phyloP scores from a whole-genome alignment of 2,113 vertebrate genomes.

The Tenebrosternarchus preto region DNA sequence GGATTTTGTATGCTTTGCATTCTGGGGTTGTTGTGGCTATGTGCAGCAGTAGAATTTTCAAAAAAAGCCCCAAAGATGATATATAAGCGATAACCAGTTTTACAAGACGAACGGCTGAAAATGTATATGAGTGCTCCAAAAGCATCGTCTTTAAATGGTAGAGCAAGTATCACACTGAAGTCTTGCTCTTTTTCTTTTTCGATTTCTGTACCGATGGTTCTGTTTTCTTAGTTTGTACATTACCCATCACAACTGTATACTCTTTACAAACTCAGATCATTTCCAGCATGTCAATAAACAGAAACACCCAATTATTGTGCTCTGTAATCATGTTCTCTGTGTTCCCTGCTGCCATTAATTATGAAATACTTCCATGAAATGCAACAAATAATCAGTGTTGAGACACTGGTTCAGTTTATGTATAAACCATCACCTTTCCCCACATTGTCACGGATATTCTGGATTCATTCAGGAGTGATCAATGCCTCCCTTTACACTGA shows the following conservation, averaged over 20 bases:
- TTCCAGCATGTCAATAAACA: constrained; percentile 50
- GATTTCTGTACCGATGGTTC: too few relatives aligned
- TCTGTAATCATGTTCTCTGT: constrained; percentile 59
- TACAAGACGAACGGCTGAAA: background rate
- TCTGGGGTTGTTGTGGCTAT: constrained; percentile 1
- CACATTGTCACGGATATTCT: constrained; percentile 52
- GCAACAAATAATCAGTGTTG: constrained; percentile 64
- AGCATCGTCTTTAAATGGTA: too few relatives aligned
- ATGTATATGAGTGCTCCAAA: too few relatives aligned
- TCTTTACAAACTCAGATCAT: constrained; percentile 19
- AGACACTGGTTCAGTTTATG: constrained; percentile 59
- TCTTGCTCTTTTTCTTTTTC: too few relatives aligned
- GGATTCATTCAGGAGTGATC: constrained; percentile 33
- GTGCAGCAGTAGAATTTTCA: background rate
- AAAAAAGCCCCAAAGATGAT: background rate
- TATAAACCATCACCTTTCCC: constrained; percentile 60
- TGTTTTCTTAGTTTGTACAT: too few relatives aligned
- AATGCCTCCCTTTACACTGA: background rate
- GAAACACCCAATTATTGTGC: constrained; percentile 38
- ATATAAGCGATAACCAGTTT: background rate
- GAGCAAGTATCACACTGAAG: too few relatives aligned
- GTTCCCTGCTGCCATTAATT: constrained; percentile 67
- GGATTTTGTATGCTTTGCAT: background rate
- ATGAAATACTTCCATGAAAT: constrained; percentile 64
- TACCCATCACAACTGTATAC: too few relatives aligned